Conservation (phyloP, 2,888 invertebrate genomes). For the Noctua janthe region DNA sequence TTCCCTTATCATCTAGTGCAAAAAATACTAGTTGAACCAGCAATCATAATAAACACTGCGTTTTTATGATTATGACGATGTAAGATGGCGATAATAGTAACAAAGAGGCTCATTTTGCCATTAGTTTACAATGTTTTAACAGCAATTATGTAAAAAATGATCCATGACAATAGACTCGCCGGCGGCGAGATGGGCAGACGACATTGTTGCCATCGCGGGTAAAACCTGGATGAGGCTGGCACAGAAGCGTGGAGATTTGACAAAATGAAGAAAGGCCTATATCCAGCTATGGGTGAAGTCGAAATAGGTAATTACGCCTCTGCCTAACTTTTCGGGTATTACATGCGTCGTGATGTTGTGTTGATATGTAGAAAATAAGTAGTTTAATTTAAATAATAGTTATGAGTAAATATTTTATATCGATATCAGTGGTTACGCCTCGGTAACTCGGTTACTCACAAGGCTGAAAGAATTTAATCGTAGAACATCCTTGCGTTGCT, state of each 20-base stretch:
- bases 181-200: background rate
- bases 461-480: slow-evolving; percentile 58
- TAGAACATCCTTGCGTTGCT: slow-evolving; percentile 52
- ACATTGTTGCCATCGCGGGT: background rate
- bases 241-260: background rate
- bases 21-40: slow-evolving; percentile 26
- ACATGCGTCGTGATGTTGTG: too few relatives aligned
- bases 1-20: slow-evolving; percentile 38
- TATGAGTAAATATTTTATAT: slow-evolving; percentile 8
- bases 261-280: background rate
- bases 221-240: background rate
- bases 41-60: slow-evolving; percentile 50
- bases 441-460: slow-evolving; percentile 56
- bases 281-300: background rate
- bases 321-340: background rate
- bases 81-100: slow-evolving; percentile 48
- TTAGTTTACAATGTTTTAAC: background rate
- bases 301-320: background rate
- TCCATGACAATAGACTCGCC: background rate
- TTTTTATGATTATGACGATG: slow-evolving; percentile 42
- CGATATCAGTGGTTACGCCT: slow-evolving; percentile 65
- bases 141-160: background rate
- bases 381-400: slow-evolving; percentile 1
- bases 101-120: slow-evolving; percentile 25
- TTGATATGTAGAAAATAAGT: background rate